A percentile compares a stretch with the other conserved stretches of the same genome.
Conservation (phyloP, 2,113 vertebrate genomes). For the Hippopotamus amphibius region DNA sequence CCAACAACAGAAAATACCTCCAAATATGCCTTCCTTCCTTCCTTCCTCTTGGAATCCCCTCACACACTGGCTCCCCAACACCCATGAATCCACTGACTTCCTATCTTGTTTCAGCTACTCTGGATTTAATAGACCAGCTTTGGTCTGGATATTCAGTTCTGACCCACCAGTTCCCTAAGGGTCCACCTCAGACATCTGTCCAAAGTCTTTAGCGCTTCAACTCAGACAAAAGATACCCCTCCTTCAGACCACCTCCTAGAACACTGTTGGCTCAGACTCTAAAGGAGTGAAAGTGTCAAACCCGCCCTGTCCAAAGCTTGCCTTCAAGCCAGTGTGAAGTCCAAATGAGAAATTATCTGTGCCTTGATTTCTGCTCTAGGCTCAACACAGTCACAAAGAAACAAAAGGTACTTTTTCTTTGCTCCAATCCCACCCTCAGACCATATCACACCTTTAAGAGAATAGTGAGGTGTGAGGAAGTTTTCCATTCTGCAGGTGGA, state of each 20-base stretch:
- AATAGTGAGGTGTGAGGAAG: not conserved
- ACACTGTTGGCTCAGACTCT: not conserved
- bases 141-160: constrained; percentile 2
- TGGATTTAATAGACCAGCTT: not conserved
- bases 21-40: not conserved
- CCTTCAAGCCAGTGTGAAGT: not conserved
- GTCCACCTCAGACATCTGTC: not conserved
- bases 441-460: not conserved
- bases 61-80: not conserved
- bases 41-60: not conserved
- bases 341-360: not conserved
- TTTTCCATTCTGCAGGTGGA: not conserved
- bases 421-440: not conserved
- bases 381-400: not conserved
- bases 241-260: not conserved
- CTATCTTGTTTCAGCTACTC: not conserved
- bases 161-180: not conserved
- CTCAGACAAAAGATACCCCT: not conserved
- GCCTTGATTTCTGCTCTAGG: not conserved
- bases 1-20: not conserved
- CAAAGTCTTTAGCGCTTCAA: not conserved
- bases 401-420: not conserved
- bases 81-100: not conserved
- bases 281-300: not conserved
- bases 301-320: not conserved